Conservation (phyloP, 2,888 invertebrate genomes). For the Stramonita haemastoma region DNA sequence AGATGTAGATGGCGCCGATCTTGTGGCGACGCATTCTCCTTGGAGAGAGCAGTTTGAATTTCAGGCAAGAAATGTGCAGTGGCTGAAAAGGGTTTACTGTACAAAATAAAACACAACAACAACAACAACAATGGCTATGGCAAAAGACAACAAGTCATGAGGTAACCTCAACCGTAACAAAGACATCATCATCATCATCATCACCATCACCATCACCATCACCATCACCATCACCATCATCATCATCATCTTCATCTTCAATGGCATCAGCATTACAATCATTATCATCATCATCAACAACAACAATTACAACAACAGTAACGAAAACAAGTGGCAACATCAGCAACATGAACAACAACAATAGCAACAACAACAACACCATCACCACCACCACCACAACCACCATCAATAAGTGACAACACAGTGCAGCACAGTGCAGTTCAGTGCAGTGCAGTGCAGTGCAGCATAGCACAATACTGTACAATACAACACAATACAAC, state of each 20-base stretch:
- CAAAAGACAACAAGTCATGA: no score
- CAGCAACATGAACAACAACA: no score
- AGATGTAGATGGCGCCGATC: no score
- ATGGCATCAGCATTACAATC: background rate
- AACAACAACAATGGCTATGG: no score
- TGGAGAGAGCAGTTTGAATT: no score
- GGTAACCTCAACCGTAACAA: no score
- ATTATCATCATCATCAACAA: background rate
- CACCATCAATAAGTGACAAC: no score
- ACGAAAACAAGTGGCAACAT: background rate
- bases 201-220: constrained; percentile 27
- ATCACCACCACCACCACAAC: background rate
- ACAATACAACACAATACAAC: background rate
- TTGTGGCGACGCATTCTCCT: no score
- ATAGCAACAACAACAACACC: no score
- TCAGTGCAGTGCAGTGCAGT: background rate
- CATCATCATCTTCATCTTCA: constrained; percentile 21
- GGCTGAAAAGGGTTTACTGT: no score
- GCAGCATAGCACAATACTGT: background rate
- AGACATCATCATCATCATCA: constrained; percentile 36
- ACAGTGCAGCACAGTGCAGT: background rate
- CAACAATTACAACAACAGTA: background rate
- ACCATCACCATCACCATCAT: constrained; percentile 22
- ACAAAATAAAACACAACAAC: no score
- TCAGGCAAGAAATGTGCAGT: no score